A percentile compares a stretch with the other conserved stretches of the same genome.
These are phyloP conservation scores for Sebastes jordani DNA, from an alignment of 2,797 vertebrate genomes.

Conservation along the genomic window DNA sequence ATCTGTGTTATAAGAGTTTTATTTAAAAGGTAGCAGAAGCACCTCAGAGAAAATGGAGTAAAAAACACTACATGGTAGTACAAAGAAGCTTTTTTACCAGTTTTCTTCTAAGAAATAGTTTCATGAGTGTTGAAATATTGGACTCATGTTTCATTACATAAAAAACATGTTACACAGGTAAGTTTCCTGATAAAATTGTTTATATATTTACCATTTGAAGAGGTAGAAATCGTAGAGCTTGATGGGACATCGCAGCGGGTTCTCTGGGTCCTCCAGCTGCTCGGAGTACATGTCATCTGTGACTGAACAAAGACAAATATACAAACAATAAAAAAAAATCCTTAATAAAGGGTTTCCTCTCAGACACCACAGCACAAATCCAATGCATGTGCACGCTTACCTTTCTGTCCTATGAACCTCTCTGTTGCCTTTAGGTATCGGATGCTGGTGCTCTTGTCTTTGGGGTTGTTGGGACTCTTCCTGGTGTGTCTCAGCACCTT, in stretches of 20 bases:
- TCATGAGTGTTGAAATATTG: background rate
- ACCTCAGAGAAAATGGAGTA: background rate
- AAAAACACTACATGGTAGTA: background rate
- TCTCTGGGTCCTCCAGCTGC: slow-evolving; percentile 95
- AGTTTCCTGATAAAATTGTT: background rate
- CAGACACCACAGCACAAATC: background rate
- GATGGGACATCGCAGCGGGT: slow-evolving; percentile 95
- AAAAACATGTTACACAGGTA: background rate
- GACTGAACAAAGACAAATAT: slow-evolving; percentile 80
- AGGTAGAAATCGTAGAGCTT: slow-evolving; percentile 99
- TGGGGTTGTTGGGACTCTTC: slow-evolving; percentile 96
- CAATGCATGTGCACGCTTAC: slow-evolving; percentile 61
- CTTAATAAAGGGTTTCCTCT: background rate
- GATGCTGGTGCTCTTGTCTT: slow-evolving; percentile 98
- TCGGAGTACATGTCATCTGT: slow-evolving; percentile 99
- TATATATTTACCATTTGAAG: slow-evolving; percentile 94
- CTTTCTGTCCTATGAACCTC: slow-evolving; percentile 95
- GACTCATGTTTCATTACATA: background rate
- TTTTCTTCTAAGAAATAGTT: background rate
- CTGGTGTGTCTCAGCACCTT: slow-evolving; percentile 96
- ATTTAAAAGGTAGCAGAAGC: slow-evolving; percentile 5
- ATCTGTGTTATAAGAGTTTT: background rate
- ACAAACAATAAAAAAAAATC: background rate
- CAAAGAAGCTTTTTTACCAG: background rate
- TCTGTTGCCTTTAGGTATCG: slow-evolving; percentile 93